Base-by-base conservation (phyloP, 2,888 invertebrate genomes). In the Lasioglossum lativentre region DNA sequence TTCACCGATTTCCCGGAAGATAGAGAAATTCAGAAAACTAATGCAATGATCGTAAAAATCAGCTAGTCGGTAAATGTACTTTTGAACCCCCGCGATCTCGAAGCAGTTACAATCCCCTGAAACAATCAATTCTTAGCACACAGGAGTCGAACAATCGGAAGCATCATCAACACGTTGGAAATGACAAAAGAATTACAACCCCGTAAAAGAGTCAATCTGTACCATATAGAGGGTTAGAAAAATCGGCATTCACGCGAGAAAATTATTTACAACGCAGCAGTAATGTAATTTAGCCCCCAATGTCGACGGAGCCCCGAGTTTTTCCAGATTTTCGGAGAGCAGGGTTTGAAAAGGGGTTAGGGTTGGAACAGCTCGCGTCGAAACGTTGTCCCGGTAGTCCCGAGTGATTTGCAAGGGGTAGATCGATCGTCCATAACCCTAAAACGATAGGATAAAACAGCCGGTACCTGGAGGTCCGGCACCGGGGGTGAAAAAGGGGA, bases 371-470 rank as follows among this genome's bases (percentile, higher is more conserved):
- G 38, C 27, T 14, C 30, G 45, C 70, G 70, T 23, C 38, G 14
- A 23, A 74, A 63, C 40, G 8, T 70, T 56, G n/a, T 59, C 45
- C 52, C 47, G 38, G 68, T 23, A 68, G 71, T 79, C 27, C 34
- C 56, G 77, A 80, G 72, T 80, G 75, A 86, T 87, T 86, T 82
- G 78, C 86, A 78, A 87, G 82, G 75, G 72, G 19, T 72, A 71
- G 66, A 86, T 85, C 78, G 86, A 82, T 87, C 73, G 76, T 34
- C 83, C 78, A 75, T 75, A 83, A 87, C 73, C 78, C 71, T 76
- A 75, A 80, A 81, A 56, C 76, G 73, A 86, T 77, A 82, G 76
- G 73, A 59, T 77, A 47, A 86, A 75, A 71, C 68, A 87, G 63
- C 42, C 66, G 74, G 81, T 86, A 82, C 83, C 88, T 86, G 75